Evolutionary conservation across 92 coral and sea anemone genomes (phyloP).

Genomic region (Heteractis magnifica): DNA sequence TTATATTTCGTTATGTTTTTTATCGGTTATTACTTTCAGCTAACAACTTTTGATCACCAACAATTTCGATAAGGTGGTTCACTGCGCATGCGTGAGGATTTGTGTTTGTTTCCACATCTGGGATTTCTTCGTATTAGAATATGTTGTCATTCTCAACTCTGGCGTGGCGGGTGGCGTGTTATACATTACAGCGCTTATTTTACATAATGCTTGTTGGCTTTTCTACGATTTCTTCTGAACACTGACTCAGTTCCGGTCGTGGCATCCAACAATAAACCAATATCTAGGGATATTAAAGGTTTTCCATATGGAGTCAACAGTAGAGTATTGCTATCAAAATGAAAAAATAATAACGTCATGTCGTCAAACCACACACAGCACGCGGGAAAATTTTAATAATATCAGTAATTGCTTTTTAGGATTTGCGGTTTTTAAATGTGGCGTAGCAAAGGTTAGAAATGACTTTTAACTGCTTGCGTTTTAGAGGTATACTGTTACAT

Average conservation of each 20-base stretch:
- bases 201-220: not conserved
- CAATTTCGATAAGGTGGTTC: not conserved
- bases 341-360: no score
- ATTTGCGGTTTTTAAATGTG: no score
- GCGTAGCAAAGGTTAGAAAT: no score
- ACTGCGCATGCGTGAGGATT: constrained; percentile 3
- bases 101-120: not conserved
- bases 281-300: no score
- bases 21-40: not conserved
- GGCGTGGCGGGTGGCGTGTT: not conserved
- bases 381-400: no score
- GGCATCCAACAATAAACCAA: not conserved
- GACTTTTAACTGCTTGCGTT: no score
- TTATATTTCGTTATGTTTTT: not conserved
- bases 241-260: not conserved
- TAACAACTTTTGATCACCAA: not conserved
- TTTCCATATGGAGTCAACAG: no score
- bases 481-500: no score
- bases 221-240: not conserved
- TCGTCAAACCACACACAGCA: no score
- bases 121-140: not conserved
- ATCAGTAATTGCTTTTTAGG: no score
- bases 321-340: no score
- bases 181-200: not conserved
- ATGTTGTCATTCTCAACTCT: not conserved